Conservation (phyloP, 2,797 vertebrate genomes). For the Toxotes lorentzi region DNA sequence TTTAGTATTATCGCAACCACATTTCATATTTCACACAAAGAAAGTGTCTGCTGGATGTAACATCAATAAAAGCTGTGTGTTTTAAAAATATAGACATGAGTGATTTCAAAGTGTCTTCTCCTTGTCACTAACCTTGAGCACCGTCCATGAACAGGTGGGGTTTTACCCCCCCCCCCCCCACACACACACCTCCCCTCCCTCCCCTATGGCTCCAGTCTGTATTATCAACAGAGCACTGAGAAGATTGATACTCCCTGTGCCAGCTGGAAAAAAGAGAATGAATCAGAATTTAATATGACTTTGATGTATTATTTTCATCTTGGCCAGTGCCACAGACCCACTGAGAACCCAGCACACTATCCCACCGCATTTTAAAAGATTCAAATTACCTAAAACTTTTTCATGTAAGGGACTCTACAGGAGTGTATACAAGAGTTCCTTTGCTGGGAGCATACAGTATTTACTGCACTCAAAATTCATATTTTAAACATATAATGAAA, state of each 20-base stretch:
- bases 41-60: slow-evolving; percentile 29
- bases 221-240: slow-evolving; percentile 69
- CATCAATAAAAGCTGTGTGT: slow-evolving; percentile 23
- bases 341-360: slow-evolving; percentile 57
- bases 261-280: slow-evolving; percentile 74
- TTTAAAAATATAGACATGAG: slow-evolving; percentile 38
- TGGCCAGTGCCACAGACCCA: slow-evolving; percentile 69
- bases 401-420: slow-evolving; percentile 40
- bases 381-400: slow-evolving; percentile 64
- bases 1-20: slow-evolving; percentile 9
- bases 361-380: slow-evolving; percentile 67
- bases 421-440: slow-evolving; percentile 38
- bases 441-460: slow-evolving; percentile 1
- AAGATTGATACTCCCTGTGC: slow-evolving; percentile 73
- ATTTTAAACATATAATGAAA: not conserved
- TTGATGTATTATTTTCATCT: slow-evolving; percentile 84
- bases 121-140: slow-evolving; percentile 65
- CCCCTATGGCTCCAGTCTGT: slow-evolving; percentile 54
- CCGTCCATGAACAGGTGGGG: slow-evolving; percentile 59
- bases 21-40: slow-evolving; percentile 23
- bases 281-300: slow-evolving; percentile 82
- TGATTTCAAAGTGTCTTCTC: slow-evolving; percentile 54
- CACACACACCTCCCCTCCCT: slow-evolving; percentile 18
- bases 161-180: slow-evolving; percentile 38
- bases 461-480: slow-evolving; percentile 4